Evolutionary conservation across 2,113 vertebrate genomes (phyloP).

Genomic region (Dasyurus viverrinus): DNA sequence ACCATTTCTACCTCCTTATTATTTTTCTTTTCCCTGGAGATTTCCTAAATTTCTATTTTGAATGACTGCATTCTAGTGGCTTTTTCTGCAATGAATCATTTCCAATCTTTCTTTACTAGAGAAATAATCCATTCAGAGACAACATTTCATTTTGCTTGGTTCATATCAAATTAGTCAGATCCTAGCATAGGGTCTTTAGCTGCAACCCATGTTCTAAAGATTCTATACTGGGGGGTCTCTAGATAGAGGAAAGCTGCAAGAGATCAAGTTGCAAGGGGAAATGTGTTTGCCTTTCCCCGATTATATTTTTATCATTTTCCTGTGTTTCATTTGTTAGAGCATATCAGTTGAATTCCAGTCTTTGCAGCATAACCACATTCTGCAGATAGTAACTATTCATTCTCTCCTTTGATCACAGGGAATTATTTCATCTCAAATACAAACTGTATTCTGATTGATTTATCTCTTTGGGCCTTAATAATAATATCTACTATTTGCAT

Average conservation of each 20-base stretch:
- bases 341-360: constrained; percentile 44
- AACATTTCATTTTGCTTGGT: not conserved
- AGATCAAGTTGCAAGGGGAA: not conserved
- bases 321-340: not conserved
- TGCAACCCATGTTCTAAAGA: not conserved
- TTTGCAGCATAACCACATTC: constrained; percentile 9
- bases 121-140: not conserved
- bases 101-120: not conserved
- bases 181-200: not conserved
- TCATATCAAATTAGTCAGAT: not conserved
- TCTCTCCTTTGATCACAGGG: not conserved
- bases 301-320: not conserved
- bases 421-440: constrained; percentile 10
- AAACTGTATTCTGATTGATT: not conserved
- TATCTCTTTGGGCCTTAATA: constrained; percentile 34
- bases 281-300: not conserved
- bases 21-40: not conserved
- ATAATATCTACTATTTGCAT: not conserved
- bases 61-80: not conserved
- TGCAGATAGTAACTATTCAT: not conserved
- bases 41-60: not conserved
- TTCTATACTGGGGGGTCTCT: constrained; percentile 35
- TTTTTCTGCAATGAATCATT: not conserved
- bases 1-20: not conserved
- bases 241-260: not conserved